Percentiles rank a stretch among this genome's conserved stretches.
Evolutionary conservation across 2,113 vertebrate genomes (phyloP).

Genomic region (Lepisosteus oculatus): DNA sequence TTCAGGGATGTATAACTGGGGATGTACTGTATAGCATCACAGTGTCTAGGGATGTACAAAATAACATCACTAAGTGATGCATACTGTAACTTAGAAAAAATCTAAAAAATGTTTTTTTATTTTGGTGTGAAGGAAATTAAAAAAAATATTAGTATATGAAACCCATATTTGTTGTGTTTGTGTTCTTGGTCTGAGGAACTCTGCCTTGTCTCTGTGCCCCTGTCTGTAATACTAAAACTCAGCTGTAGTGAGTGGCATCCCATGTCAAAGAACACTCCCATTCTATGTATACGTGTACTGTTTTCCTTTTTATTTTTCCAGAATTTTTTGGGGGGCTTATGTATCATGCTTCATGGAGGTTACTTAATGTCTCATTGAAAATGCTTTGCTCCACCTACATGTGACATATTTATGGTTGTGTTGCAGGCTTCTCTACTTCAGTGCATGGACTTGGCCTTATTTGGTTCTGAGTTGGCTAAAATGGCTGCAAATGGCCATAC

Average conservation of each 20-base stretch:
- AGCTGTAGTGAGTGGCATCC: constrained; percentile 25
- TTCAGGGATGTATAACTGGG: no score
- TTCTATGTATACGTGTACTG: constrained; percentile 50
- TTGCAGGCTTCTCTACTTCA: constrained; percentile 9
- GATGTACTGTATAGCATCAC: no score
- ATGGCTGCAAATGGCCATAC: no score
- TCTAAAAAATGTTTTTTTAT: background rate
- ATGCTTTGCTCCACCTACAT: constrained; percentile 49
- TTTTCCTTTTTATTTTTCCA: constrained; percentile 55
- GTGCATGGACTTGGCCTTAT: constrained; percentile 16
- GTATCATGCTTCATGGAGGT: constrained; percentile 41
- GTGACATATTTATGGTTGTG: constrained; percentile 35
- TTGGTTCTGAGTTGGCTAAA: background rate
- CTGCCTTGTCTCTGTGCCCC: constrained; percentile 30
- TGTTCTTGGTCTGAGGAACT: constrained; percentile 24
- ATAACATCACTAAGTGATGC: no score
- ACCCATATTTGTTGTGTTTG: background rate
- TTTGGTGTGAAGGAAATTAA: background rate
- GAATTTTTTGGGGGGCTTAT: constrained; percentile 55
- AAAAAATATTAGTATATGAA: background rate
- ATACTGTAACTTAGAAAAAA: no score
- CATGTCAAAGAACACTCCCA: constrained; percentile 41
- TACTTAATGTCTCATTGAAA: constrained; percentile 38
- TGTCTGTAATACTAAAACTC: constrained; percentile 26
- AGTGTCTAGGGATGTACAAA: no score